Evolutionary conservation across 2,113 vertebrate species (phyloP).

Genomic region (Strix uralensis): DNA sequence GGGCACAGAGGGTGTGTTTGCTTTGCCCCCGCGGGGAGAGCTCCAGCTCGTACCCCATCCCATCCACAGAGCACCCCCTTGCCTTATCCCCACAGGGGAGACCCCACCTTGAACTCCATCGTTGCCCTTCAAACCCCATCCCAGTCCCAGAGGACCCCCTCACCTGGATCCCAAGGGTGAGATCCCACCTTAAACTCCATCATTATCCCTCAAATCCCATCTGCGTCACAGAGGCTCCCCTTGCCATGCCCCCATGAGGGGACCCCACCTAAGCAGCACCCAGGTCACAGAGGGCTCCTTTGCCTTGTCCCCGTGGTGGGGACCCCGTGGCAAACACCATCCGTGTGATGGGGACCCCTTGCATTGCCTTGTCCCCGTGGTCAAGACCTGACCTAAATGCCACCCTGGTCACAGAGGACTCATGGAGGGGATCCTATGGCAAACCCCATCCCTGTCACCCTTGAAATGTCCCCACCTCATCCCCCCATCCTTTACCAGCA

Average conservation of each 20-base stretch:
- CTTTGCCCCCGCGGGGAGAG: background rate
- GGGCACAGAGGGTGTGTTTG: background rate
- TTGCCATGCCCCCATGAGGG: background rate
- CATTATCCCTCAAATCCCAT: background rate
- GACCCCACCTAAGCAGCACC: background rate
- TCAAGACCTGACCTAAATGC: background rate
- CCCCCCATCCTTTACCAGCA: background rate
- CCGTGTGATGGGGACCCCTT: fast-evolving
- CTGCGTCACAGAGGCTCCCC: background rate
- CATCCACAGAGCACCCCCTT: background rate
- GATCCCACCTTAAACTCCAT: background rate
- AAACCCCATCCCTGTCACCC: background rate
- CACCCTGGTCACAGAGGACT: background rate
- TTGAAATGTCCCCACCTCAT: background rate
- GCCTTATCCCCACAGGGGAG: background rate
- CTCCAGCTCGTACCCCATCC: background rate
- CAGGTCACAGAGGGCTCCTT: background rate
- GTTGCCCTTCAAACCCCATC: background rate
- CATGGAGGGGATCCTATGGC: background rate
- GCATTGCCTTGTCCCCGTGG: background rate
- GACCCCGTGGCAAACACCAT: fast-evolving
- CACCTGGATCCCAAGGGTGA: background rate
- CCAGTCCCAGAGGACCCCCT: background rate
- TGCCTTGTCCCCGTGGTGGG: background rate
- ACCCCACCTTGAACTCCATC: background rate